Evolutionary conservation across 2,888 invertebrate species (phyloP).

Genomic region (Gymnoscelis rufifasciata): DNA sequence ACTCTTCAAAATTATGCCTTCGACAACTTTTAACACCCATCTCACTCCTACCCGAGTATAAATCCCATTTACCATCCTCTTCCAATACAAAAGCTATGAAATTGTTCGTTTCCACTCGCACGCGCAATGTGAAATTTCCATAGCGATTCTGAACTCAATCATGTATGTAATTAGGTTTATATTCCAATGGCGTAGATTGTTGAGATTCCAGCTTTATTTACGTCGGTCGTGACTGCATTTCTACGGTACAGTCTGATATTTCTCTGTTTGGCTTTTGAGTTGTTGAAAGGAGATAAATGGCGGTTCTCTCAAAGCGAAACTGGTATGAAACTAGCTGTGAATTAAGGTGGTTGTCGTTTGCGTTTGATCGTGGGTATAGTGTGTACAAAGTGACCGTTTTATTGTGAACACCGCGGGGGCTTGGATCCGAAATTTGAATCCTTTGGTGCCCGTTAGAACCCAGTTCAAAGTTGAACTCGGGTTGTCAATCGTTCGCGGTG

Average conservation of each 20-base stretch:
- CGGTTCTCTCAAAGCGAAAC: conserved; percentile 30
- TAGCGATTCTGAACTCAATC: conserved; percentile 36
- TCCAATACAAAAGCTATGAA: conserved; percentile 20
- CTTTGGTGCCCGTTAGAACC: conserved; percentile 42
- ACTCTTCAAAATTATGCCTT: conserved; percentile 25
- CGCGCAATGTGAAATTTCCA: conserved; percentile 49
- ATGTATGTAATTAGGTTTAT: conserved; percentile 27
- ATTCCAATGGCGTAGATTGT: conserved; percentile 32
- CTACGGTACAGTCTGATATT: conserved; percentile 50
- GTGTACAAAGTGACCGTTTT: conserved; percentile 33
- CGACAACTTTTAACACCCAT: conserved; percentile 16
- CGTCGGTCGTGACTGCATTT: conserved; percentile 69
- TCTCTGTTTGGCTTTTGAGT: conserved; percentile 53
- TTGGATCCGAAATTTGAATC: conserved; percentile 43
- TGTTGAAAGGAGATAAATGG: conserved; percentile 61
- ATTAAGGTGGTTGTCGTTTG: conserved; percentile 28
- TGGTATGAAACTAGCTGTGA: conserved; percentile 17
- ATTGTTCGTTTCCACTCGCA: conserved; percentile 52
- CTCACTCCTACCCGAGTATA: conserved; percentile 16
- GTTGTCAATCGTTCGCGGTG: conserved; percentile 15
- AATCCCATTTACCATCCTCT: conserved; percentile 38
- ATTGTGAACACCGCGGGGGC: conserved; percentile 55
- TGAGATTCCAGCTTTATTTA: conserved; percentile 65
- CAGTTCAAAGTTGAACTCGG: conserved; percentile 22
- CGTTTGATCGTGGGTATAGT: conserved; percentile 43